Evolutionary conservation across 2,888 invertebrate genomes (phyloP).

Genomic region (Hymenopus coronatus): DNA sequence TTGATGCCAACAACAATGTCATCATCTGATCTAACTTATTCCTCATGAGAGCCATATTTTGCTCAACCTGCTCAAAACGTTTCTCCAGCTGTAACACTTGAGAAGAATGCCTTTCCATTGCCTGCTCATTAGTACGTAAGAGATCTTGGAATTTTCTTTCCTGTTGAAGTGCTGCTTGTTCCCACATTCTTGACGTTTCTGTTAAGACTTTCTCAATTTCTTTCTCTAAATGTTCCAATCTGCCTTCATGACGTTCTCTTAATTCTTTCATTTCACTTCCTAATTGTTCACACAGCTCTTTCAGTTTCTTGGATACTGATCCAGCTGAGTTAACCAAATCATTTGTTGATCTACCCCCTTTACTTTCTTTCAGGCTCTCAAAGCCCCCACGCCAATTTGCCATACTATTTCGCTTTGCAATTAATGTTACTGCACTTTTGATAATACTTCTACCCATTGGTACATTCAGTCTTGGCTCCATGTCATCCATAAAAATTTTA

Average conservation of each 20-base stretch:
- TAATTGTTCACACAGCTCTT: conserved; percentile 3
- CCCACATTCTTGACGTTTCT: neutral
- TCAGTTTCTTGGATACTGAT: neutral
- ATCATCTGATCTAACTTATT: neutral
- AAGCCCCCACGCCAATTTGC: neutral
- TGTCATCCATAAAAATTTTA: neutral
- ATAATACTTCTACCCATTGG: neutral
- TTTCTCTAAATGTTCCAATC: neutral
- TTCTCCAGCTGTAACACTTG: neutral
- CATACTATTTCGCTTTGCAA: neutral
- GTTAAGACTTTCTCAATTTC: neutral
- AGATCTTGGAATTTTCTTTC: neutral
- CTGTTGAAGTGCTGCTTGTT: neutral
- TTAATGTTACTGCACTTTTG: neutral
- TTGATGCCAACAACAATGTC: neutral
- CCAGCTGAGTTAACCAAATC: neutral
- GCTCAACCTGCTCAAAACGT: neutral
- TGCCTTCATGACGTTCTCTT: neutral
- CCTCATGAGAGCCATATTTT: neutral
- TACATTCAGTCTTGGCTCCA: neutral
- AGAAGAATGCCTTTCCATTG: neutral
- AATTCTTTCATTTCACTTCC: neutral
- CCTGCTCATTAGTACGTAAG: neutral
- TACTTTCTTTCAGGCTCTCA: neutral
- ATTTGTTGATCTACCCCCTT: neutral